Evolutionary conservation across 2,888 invertebrate genomes (phyloP).

Genomic region (Hypsopygia costalis): DNA sequence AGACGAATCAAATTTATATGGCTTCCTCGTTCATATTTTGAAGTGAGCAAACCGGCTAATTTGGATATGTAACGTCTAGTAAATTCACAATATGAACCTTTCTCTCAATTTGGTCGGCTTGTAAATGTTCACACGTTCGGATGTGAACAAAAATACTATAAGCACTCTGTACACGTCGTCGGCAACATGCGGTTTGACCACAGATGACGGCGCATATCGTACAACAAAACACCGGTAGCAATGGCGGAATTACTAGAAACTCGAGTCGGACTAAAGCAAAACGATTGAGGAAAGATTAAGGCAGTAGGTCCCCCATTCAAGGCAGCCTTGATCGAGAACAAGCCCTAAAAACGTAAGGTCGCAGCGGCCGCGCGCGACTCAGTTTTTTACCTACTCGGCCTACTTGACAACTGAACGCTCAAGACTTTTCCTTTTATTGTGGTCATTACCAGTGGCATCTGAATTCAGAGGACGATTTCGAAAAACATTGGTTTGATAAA

Average conservation of each 20-base stretch:
- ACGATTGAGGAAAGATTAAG: neutral
- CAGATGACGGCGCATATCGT: neutral
- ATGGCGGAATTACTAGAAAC: neutral
- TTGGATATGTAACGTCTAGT: too few relatives aligned
- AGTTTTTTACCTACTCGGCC: conserved; percentile 3
- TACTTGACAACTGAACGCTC: conserved; percentile 4
- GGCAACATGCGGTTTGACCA: too few relatives aligned
- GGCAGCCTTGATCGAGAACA: conserved; percentile 1
- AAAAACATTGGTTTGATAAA: too few relatives aligned
- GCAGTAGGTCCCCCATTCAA: neutral
- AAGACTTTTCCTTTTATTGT: neutral
- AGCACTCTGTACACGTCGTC: too few relatives aligned
- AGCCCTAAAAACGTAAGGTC: neutral
- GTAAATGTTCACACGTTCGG: too few relatives aligned
- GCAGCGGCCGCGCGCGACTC: too few relatives aligned
- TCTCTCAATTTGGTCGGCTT: too few relatives aligned
- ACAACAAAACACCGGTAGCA: neutral
- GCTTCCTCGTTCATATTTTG: too few relatives aligned
- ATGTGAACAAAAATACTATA: too few relatives aligned
- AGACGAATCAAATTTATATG: too few relatives aligned
- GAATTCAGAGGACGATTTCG: neutral
- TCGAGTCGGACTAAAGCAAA: neutral
- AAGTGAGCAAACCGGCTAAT: too few relatives aligned
- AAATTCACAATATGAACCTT: too few relatives aligned
- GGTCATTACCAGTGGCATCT: neutral